Evolutionary conservation across 2,113 vertebrate genomes (phyloP).

Genomic region (Cottus gobio): DNA sequence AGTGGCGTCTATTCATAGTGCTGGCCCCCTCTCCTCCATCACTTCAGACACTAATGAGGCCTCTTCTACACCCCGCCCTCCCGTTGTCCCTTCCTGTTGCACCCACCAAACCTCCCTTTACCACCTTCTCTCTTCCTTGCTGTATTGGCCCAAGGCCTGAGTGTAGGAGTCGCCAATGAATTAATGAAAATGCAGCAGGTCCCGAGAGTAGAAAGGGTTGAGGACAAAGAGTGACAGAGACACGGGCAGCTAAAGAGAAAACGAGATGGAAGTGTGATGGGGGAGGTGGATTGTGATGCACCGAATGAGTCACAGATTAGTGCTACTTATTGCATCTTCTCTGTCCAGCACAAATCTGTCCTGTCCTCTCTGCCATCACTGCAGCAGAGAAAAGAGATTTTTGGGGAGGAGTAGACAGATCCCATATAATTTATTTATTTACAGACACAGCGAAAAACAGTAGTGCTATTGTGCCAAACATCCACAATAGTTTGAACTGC

Average conservation of each 20-base stretch:
- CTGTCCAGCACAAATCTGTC: conserved; percentile 52
- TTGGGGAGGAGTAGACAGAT: neutral
- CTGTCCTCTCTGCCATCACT: conserved; percentile 23
- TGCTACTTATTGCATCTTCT: conserved; percentile 60
- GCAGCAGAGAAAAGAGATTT: neutral
- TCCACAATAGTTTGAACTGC: neutral
- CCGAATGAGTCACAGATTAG: conserved; percentile 67
- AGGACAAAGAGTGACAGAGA: conserved; percentile 32
- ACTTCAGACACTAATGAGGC: conserved; percentile 66
- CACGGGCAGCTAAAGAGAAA: conserved; percentile 1
- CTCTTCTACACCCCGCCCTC: conserved; percentile 24
- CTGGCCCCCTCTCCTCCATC: conserved; percentile 49
- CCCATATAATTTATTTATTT: neutral
- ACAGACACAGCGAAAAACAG: neutral
- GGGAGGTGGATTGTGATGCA: conserved; percentile 48
- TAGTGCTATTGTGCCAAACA: neutral
- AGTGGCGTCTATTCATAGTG: conserved; percentile 68
- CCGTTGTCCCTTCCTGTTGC: conserved; percentile 2
- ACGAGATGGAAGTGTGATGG: conserved; percentile 42
- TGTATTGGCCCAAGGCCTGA: conserved; percentile 24
- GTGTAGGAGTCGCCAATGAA: conserved; percentile 43
- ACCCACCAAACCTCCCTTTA: conserved; percentile 28
- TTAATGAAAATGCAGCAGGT: conserved; percentile 58
- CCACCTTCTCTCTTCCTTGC: conserved; percentile 14
- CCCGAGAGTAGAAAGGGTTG: conserved; percentile 19